Conservation (phyloP, 2,797 vertebrate species). For the Macrochelys suwanniensis region DNA sequence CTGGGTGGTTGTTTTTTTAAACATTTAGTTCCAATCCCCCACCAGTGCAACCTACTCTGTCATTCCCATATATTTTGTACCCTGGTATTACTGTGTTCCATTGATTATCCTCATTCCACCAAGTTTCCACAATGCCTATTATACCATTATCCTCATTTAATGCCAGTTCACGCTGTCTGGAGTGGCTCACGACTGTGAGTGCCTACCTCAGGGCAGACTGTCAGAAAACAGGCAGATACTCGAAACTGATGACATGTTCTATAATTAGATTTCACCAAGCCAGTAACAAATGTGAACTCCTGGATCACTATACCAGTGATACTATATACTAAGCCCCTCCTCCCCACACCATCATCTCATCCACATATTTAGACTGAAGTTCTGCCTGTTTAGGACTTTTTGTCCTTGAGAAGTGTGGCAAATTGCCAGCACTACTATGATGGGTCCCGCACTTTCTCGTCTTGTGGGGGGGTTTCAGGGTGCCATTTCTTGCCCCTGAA, state of each 20-base stretch:
- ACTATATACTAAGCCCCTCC: background rate
- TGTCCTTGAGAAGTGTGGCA: background rate
- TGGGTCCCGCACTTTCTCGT: too few relatives aligned
- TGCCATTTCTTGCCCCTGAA: too few relatives aligned
- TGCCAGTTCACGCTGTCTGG: background rate
- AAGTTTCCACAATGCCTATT: background rate
- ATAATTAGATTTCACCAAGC: background rate
- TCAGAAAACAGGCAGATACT: background rate
- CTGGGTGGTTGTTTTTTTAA: background rate
- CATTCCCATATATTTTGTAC: background rate
- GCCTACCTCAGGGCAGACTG: background rate
- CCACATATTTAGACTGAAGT: background rate
- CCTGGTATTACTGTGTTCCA: background rate
- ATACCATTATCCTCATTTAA: background rate
- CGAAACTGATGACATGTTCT: background rate
- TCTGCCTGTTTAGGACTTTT: background rate
- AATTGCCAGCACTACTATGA: too few relatives aligned
- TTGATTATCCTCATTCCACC: background rate
- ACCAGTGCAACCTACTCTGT: background rate
- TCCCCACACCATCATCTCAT: background rate
- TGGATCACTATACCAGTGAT: background rate
- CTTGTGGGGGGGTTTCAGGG: too few relatives aligned
- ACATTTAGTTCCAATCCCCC: background rate
- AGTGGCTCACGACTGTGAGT: background rate
- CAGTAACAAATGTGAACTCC: background rate